A percentile compares a stretch with the other conserved stretches of the same genome.
These are phyloP conservation scores for Parasteatoda lunata DNA, from an alignment of 2,888 invertebrate genomes.

Conservation along the genomic window DNA sequence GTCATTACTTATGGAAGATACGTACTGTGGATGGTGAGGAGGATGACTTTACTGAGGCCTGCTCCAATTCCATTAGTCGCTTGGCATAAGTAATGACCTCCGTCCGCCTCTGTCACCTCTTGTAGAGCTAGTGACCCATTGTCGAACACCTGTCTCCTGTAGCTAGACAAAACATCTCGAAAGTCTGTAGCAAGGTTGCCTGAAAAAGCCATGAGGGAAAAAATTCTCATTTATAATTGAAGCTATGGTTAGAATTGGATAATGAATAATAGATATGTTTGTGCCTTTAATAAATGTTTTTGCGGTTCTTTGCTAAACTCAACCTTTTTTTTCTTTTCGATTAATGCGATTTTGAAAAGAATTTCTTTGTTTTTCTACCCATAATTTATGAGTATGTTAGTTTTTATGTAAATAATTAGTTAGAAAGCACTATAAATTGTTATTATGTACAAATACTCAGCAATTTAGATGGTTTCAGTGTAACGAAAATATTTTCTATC, in stretches of 20 bases:
- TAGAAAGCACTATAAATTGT: no score
- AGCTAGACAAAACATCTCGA: slow-evolving; percentile 52
- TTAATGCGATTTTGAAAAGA: no score
- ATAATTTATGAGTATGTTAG: no score
- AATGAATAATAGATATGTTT: no score
- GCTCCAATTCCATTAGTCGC: slow-evolving; percentile 70
- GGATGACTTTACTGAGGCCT: slow-evolving; percentile 70
- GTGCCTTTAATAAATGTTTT: no score
- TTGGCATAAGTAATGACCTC: slow-evolving; percentile 70
- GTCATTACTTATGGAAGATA: neutral
- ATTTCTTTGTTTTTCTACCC: no score
- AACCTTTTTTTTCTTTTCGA: no score
- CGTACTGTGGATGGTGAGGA: slow-evolving; percentile 70
- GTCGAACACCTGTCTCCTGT: slow-evolving; percentile 69
- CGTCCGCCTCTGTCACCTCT: slow-evolving; percentile 69
- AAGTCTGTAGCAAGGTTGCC: slow-evolving; percentile 54
- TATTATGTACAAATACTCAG: no score
- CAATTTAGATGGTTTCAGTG: no score
- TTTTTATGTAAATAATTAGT: no score
- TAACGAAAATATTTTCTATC: no score
- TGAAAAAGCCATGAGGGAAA: neutral
- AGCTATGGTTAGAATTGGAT: no score
- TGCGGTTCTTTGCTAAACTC: neutral
- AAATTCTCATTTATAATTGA: neutral
- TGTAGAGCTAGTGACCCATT: slow-evolving; percentile 69